Base-by-base conservation (phyloP, 2,797 vertebrate species). In the Notolabrus celidotus region DNA sequence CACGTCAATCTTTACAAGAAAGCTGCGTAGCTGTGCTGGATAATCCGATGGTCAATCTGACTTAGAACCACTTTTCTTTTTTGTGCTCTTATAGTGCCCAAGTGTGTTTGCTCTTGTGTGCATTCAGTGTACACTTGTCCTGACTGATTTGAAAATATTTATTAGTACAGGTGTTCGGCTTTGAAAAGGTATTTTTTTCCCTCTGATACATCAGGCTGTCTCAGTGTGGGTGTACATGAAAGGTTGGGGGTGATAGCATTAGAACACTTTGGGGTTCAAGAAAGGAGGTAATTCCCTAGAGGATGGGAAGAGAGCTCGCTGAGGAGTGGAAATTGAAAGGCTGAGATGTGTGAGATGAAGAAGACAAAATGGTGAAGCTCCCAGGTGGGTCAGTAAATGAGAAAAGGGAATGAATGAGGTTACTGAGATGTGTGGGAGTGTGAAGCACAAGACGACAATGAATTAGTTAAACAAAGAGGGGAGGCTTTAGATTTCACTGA, bases 1-100 rank as follows among this genome's bases (percentile, higher is more conserved):
- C 90, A 90, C 38, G 55, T 91, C 82, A 84, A 10, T 82, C 71
- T 63, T 67, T 46, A 69, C 62, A 67, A 71, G 51, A 55, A 55
- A 50, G 46, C 71, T 86, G 59, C 70, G 25, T 33, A 67, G 67
- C 59, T 3, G 12, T 22, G 47, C 57, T 53, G 49, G 47, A 53
- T 20, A 10, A 67, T 74, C 17, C 8, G 27, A 47, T 72, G 79
- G 79, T 66, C 66, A 65, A 20, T 77, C 69, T 50, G 33, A 42
- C 68, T 56, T 70, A 64, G 61, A 56, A 60, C 45, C 39, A 15
- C 25, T 1, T 27, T 15, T 25, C 31, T 36, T 36, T 14, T 72
- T 47, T 23, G 25, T 16, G 33, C 31, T 36, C 14, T 53, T 39
- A 39, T 17, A 60, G 53, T 50, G 19, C 57, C 10, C 25, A 36